Evolutionary conservation across 2,888 invertebrate genomes (phyloP), one percentile per base, ranked within the genome.

Genomic region (Bellardia pandia): DNA sequence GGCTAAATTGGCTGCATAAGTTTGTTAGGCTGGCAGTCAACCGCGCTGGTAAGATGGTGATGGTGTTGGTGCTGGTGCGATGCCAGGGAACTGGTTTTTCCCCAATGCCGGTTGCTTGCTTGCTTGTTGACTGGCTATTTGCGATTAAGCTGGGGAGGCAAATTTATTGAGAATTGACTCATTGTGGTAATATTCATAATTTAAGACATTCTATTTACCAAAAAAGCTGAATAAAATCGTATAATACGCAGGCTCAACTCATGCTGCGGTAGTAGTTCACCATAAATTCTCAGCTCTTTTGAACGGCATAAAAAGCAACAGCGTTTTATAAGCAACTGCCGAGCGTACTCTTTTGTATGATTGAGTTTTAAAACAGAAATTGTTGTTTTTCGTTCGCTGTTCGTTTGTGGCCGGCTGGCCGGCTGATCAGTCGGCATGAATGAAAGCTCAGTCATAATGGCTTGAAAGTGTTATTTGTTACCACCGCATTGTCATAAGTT

Each of bases 111-210:
- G 13, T 62, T 42, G 23, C 33, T 16, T 23, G 23, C 23, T 23
- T 23, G 33, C 16, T 40, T 40, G 33, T 16, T 48, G 37, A 58
- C 86, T 86, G 48, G 69, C 30, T 40, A 16, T 9, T 68, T 68
- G 33, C 48, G n/a, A 60, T 45, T 78, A 87, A 69, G 81, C 69
- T 78, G 81, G 75, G 81, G 78, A 82, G 64, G 60, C 40, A 81
- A 82, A 93, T 92, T 92, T 93, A 93, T 92, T 93, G 90, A 89
- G 90, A 92, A 93, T 92, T 92, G 93, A 92, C 92, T 92, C 92
- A 92, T 93, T 92, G 85, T 91, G 93, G 92, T 90, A 92, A 93
- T 93, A 92, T 93, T 92, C 93, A 93, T 92, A 92, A 92, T 91
- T 92, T 92, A 93, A 90, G 88, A 90, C 85, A 87, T 87, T 87